Conservation (phyloP, 2,113 vertebrate species). For the Otus sunia region DNA sequence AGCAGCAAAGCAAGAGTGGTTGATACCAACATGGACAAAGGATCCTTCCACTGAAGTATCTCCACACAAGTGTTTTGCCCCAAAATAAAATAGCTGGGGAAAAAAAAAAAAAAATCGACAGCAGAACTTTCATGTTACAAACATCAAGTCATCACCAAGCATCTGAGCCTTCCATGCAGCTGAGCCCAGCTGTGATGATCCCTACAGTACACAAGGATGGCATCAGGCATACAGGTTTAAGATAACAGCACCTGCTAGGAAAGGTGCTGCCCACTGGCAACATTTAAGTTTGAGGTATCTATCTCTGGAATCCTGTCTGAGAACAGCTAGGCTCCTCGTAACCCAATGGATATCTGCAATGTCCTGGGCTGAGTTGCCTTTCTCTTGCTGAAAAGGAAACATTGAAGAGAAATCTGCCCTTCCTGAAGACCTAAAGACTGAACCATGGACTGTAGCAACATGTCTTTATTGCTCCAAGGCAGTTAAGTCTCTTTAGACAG, state of each 20-base stretch:
- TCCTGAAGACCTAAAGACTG: neutral
- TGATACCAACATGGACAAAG: neutral
- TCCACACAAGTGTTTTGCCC: neutral
- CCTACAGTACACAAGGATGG: neutral
- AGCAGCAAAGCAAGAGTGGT: neutral
- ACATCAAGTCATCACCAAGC: neutral
- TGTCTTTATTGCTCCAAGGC: neutral
- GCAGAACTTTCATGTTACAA: neutral
- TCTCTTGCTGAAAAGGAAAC: neutral
- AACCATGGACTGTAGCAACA: neutral
- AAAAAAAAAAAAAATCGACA: neutral
- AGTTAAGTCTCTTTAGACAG: neutral
- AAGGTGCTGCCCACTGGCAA: neutral
- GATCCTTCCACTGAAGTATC: neutral
- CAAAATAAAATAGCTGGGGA: neutral
- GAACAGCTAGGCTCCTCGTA: neutral
- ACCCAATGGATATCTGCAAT: neutral
- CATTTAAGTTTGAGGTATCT: neutral
- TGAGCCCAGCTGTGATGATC: neutral
- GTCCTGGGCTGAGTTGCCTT: neutral
- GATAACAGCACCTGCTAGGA: neutral
- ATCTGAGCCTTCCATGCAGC: neutral
- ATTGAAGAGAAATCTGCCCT: neutral
- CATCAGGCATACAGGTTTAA: neutral
- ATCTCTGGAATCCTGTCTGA: neutral